Percentiles rank a stretch among this genome's conserved stretches.
Evolutionary conservation across 2,888 invertebrate species (phyloP).

Genomic region (Athripsodes cinereus): DNA sequence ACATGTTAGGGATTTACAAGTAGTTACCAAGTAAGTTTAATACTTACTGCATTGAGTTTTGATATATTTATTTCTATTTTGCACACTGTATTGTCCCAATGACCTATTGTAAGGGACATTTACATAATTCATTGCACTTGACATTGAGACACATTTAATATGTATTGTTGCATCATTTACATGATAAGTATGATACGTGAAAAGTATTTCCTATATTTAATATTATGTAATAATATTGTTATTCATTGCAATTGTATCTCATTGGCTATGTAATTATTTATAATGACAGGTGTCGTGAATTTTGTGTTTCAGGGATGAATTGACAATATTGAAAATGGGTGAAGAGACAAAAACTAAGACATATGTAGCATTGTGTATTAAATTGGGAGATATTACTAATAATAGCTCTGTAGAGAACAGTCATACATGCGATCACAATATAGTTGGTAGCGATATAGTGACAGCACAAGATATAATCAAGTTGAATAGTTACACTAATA

Average conservation of each 20-base stretch:
- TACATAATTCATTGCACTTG: too few species aligned
- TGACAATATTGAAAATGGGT: constrained; percentile 70
- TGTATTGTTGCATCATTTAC: not conserved
- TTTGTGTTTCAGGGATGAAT: constrained; percentile 52
- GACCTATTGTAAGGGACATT: too few species aligned
- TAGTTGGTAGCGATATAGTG: not conserved
- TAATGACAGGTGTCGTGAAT: too few species aligned
- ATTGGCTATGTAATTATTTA: too few species aligned
- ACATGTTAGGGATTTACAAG: constrained; percentile 14
- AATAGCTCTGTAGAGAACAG: not conserved
- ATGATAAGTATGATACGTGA: not conserved
- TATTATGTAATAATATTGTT: not conserved
- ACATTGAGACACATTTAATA: too few species aligned
- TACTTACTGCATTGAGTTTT: too few species aligned
- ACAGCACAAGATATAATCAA: constrained; percentile 43
- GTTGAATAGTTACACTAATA: constrained; percentile 38
- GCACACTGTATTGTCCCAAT: too few species aligned
- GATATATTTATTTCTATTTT: too few species aligned
- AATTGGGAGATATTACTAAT: constrained; percentile 30
- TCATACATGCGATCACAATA: not conserved
- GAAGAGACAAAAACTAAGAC: constrained; percentile 84
- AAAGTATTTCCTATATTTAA: not conserved
- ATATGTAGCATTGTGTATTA: constrained; percentile 75
- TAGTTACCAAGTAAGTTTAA: constrained; percentile 15
- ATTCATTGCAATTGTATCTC: too few species aligned